These are phyloP conservation scores for Drosophila ercepeae DNA, from an alignment of 1,140 invertebrate species.

Conservation along the genomic window DNA sequence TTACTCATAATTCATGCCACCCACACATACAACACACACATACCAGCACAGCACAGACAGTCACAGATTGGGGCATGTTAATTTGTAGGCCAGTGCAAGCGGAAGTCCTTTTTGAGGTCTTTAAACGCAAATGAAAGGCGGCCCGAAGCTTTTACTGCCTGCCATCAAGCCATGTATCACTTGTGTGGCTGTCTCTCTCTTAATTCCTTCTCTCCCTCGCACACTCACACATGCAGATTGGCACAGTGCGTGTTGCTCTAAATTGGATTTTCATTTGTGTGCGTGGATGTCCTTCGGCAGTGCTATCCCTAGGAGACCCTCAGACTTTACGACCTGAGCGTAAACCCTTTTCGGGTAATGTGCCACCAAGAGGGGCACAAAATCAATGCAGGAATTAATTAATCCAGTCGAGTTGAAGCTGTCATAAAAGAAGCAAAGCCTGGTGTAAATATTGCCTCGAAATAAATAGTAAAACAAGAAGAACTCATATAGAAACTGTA, in stretches of 20 bases:
- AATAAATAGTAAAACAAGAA: too few relatives aligned
- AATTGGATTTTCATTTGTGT: constrained; percentile 79
- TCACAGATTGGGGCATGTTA: constrained; percentile 70
- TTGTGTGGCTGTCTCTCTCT: constrained; percentile 27
- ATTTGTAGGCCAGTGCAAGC: constrained; percentile 76
- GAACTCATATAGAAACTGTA: too few relatives aligned
- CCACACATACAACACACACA: constrained; percentile 23
- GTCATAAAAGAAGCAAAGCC: constrained; percentile 21
- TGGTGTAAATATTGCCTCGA: not conserved
- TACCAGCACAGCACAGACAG: constrained; percentile 25
- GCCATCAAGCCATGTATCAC: constrained; percentile 74
- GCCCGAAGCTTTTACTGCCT: constrained; percentile 72
- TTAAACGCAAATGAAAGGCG: constrained; percentile 80
- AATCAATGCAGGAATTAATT: constrained; percentile 70
- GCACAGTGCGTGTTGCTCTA: constrained; percentile 57
- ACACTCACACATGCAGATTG: too few relatives aligned
- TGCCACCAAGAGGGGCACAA: too few relatives aligned
- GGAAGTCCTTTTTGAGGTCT: constrained; percentile 77
- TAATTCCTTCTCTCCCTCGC: not conserved
- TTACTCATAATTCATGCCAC: constrained; percentile 75
- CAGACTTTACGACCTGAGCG: constrained; percentile 59
- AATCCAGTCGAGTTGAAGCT: constrained; percentile 37
- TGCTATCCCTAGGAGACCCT: constrained; percentile 8
- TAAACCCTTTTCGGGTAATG: constrained; percentile 65
- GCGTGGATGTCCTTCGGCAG: constrained; percentile 17